Evolutionary conservation across 2,113 vertebrate genomes (phyloP), one percentile per base, ranked within the genome.

Genomic region (Sapajus apella): DNA sequence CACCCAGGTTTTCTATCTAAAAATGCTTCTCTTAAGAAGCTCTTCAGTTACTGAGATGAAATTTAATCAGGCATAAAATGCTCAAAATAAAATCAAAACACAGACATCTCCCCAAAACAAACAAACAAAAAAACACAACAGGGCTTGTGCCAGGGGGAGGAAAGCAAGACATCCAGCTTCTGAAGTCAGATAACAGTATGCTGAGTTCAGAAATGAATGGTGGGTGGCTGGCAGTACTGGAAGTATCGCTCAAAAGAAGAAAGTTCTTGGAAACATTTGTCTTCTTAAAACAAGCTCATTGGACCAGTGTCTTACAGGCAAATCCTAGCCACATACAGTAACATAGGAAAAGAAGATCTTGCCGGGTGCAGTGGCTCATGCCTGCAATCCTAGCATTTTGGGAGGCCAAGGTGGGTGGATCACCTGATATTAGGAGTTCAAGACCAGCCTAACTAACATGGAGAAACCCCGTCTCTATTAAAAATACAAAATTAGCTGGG

Each of bases 231-330:
- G 47, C n/a, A 80, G 75, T n/a, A 58, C 37, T 55, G 79, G 18
- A 56, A 30, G 40, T 21, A 87, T 37, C 27, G 7, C 50, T 91
- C 73, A 45, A 83, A 96, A 55, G 45, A 88, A 81, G 43, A 58
- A 95, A 94, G 70, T 90, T n/a, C 25, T 82, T 55, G n/a, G 80
- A 92, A 95, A 83, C 35, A 83, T 35, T 92, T 88, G 21, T 61
- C 35, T 73, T 88, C 30, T 82, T 91, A 79, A 58, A 89, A 82
- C 27, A 89, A 76, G 73, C 43, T 50, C 35, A 37, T 43, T 70
- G 73, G 11, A 25, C 43, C 12, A 86, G 83, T 32, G 35, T 52
- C 83, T 97, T 50, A 76, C 8, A 64, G 64, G 72, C 14, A 85
- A 40, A 77, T 58, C 18, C 68, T 80, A 61, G 73, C 84, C 79